Conservation (phyloP, 1,140 invertebrate genomes). For the Coptotermes formosanus region DNA sequence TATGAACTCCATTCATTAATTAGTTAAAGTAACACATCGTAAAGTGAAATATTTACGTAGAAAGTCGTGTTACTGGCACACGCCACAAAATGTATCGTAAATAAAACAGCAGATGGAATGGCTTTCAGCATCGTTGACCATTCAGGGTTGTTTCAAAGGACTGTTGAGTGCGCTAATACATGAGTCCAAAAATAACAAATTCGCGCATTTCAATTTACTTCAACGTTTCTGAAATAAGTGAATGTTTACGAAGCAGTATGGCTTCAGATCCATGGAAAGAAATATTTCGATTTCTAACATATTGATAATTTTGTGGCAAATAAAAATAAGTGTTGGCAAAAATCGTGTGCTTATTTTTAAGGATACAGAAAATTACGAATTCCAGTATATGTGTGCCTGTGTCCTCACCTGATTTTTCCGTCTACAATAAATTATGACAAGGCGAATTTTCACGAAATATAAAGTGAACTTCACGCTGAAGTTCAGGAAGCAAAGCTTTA, state of each 20-base stretch:
- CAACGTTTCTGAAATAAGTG: slow-evolving; percentile 8
- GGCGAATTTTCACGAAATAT: no score
- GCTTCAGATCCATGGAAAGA: neutral
- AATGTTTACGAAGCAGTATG: neutral
- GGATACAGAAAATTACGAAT: no score
- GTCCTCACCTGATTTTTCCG: no score
- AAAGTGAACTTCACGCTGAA: no score
- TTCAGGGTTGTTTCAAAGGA: neutral
- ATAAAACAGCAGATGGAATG: neutral
- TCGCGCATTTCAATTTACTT: neutral
- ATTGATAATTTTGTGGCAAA: neutral
- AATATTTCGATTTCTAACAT: neutral
- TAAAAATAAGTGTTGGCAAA: no score
- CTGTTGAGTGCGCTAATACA: neutral
- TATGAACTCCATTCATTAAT: neutral
- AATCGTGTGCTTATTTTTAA: no score
- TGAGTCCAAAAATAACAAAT: neutral
- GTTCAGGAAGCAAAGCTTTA: no score
- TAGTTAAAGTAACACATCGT: neutral
- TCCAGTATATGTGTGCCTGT: no score
- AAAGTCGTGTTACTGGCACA: neutral
- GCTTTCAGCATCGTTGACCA: neutral
- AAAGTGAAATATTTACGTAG: neutral
- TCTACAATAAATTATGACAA: no score
- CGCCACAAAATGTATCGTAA: neutral